Conservation (phyloP, 2,797 vertebrate genomes). For the Rhynchonycteris naso region DNA sequence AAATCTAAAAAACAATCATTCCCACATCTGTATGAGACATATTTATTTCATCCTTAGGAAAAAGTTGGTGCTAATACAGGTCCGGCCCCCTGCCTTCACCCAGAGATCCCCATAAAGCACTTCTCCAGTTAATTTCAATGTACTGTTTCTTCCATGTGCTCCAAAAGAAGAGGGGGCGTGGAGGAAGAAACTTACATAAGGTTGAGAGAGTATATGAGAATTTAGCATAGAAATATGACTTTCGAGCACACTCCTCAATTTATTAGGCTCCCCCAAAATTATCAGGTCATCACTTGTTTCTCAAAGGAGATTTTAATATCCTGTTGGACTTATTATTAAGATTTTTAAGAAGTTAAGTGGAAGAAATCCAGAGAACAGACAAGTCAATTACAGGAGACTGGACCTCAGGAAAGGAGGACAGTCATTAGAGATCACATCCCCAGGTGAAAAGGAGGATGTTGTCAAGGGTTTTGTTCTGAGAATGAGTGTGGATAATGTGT, state of each 20-base stretch:
- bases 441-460: not conserved
- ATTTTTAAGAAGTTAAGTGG: not conserved
- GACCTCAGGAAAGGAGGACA: not conserved
- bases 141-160: not conserved
- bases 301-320: not conserved
- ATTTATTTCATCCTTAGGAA: not conserved
- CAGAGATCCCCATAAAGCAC: too few species aligned
- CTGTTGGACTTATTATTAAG: not conserved
- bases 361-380: not conserved
- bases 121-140: not conserved
- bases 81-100: not conserved
- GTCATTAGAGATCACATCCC: not conserved
- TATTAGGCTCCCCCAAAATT: not conserved
- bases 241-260: not conserved
- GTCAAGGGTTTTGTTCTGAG: not conserved
- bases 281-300: not conserved
- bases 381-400: not conserved
- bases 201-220: not conserved
- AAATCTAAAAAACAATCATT: not conserved
- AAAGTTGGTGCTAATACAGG: not conserved
- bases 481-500: not conserved
- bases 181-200: not conserved
- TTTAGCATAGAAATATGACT: not conserved
- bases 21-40: not conserved
- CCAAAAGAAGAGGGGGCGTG: not conserved